phyloP scores from a whole-genome alignment of 2,113 vertebrate species.

The Clinocottus analis region DNA sequence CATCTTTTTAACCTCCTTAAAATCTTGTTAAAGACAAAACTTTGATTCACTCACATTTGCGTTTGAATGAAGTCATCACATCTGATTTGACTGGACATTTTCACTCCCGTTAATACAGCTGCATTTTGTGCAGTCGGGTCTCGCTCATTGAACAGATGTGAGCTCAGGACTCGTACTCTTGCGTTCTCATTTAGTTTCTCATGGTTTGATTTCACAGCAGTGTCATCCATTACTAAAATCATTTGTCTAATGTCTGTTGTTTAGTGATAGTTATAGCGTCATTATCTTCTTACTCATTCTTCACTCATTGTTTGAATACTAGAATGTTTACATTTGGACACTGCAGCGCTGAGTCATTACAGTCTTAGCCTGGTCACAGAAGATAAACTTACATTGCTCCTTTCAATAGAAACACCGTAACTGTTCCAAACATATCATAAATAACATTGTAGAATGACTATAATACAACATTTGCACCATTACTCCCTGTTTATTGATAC shows the following conservation, averaged over 20 bases:
- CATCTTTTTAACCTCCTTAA: neutral
- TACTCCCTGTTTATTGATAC: neutral
- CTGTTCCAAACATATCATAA: neutral
- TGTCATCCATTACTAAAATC: neutral
- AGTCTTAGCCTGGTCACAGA: neutral
- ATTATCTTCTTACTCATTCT: constrained; percentile 3
- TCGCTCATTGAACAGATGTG: constrained; percentile 3
- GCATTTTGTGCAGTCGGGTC: constrained; percentile 9
- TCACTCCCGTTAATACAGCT: neutral
- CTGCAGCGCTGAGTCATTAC: constrained; percentile 23
- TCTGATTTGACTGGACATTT: constrained; percentile 17
- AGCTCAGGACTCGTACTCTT: neutral
- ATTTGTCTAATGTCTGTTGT: constrained; percentile 4
- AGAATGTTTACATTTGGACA: neutral
- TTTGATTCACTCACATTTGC: constrained; percentile 9
- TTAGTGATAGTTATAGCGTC: constrained; percentile 10
- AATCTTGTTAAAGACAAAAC: constrained; percentile 3
- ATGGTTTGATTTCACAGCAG: constrained; percentile 12
- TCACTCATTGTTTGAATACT: neutral
- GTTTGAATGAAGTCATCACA: neutral
- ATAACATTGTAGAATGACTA: neutral
- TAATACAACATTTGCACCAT: neutral
- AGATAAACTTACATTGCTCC: neutral
- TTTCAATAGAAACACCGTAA: neutral
- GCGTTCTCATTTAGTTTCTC: neutral